Evolutionary conservation across 2,888 invertebrate genomes (phyloP), one percentile per base, ranked within the genome.

Genomic region (Campaea margaritaria): DNA sequence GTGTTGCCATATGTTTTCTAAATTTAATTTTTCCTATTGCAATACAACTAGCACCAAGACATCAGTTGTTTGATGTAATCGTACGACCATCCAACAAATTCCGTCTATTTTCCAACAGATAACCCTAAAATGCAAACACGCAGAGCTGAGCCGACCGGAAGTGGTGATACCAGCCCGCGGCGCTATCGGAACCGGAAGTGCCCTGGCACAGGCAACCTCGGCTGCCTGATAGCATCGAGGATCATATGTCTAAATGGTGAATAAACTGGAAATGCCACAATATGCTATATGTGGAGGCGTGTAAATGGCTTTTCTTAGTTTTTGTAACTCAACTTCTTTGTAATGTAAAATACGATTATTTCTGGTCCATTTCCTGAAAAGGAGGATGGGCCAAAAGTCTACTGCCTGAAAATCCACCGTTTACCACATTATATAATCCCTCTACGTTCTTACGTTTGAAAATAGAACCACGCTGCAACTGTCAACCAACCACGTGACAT

Each of bases 171-270:
- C 70, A 59, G 77, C 76, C 74, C 56, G 69, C 64, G 76, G 80
- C 68, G 74, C 73, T 58, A 73, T 72, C 70, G 74, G 73, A 71
- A 78, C 70, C 79, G 81, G 82, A 82, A 75, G 72, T 57, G 59
- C 48, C n/a, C 36, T 50, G 36, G 39, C 50, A 46, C 54, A 50
- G 47, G 59, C 45, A 34, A 44, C 58, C 58, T 34, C 51, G 49
- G 5, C 11, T 51, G 45, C 44, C 21, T 21, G 64, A 65, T 65
- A 58, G 36, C 39, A 62, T 65, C 68, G 51, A 41, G 41, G 50
- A 61, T 61, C 58, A 62, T 62, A 59, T 64, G 65, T 65, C 69
- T 60, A 67, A 61, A 59, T 55, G 47, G 38, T 49, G 54, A 41
- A 41, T 41, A 36, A 54, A 53, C 44, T 39, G 31, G 21, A 21